Evolutionary conservation across 1,140 invertebrate genomes (phyloP).

Genomic region (Lordiphosa mommai): DNA sequence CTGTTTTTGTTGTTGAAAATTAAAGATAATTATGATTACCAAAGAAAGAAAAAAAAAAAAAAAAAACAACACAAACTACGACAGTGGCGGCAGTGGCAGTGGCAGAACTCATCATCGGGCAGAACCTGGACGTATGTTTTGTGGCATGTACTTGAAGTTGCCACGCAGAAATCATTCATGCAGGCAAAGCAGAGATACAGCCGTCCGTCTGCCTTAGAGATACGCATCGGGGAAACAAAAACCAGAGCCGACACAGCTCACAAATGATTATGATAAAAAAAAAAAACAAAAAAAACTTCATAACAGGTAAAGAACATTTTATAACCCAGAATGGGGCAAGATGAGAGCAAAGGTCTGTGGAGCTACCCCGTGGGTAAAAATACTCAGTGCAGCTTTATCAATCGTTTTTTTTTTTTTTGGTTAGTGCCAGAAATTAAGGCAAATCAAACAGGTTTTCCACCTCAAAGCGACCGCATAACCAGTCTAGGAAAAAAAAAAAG

Average conservation of each 20-base stretch:
- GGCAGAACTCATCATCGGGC: constrained; percentile 3
- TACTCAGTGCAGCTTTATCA: not conserved
- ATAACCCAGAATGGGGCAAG: constrained; percentile 25
- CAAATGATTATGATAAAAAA: constrained; percentile 66
- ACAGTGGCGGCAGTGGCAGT: not conserved
- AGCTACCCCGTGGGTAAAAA: too few relatives aligned
- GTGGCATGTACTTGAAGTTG: constrained; percentile 32
- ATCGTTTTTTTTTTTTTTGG: constrained; percentile 25
- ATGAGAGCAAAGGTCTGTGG: too few relatives aligned
- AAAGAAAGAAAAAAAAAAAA: constrained; percentile 13
- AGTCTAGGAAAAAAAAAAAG: constrained; percentile 2
- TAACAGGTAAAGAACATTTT: constrained; percentile 63
- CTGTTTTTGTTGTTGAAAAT: constrained; percentile 36
- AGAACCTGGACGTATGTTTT: constrained; percentile 12
- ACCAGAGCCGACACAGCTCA: constrained; percentile 20
- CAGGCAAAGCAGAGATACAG: constrained; percentile 26
- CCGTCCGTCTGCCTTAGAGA: constrained; percentile 26
- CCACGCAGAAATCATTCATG: constrained; percentile 60
- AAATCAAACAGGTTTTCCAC: constrained; percentile 63
- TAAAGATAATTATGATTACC: constrained; percentile 73
- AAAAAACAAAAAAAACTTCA: constrained; percentile 25
- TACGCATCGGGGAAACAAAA: constrained; percentile 37
- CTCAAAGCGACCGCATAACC: constrained; percentile 34
- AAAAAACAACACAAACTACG: not conserved
- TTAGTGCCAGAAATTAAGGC: constrained; percentile 69